Percentiles rank a stretch among this genome's conserved stretches.
phyloP scores from a whole-genome alignment of 2,888 invertebrate genomes.

The Gibbula magus region DNA sequence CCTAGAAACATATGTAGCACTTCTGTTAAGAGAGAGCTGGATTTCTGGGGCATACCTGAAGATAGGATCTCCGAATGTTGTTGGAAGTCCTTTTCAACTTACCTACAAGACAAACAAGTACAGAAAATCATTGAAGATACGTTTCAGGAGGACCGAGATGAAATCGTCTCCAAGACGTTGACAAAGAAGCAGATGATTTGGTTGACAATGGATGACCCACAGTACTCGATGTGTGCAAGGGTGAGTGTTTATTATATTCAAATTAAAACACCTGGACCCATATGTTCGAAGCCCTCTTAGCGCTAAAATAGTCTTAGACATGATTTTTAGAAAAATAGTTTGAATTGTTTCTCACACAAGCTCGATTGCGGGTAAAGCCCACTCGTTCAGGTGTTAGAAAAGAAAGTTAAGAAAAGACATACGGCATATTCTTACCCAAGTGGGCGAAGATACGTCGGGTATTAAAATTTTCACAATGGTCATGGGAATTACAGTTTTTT shows the following conservation, averaged over 20 bases:
- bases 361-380: too few species aligned
- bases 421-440: too few species aligned
- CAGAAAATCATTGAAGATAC: constrained; percentile 36
- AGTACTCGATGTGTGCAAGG: constrained; percentile 44
- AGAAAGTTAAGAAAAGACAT: too few species aligned
- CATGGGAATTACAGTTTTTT: too few species aligned
- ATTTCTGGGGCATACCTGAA: constrained; percentile 59
- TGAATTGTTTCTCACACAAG: too few species aligned
- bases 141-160: constrained; percentile 24
- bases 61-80: constrained; percentile 59
- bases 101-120: constrained; percentile 43
- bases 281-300: too few species aligned
- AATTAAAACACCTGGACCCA: too few species aligned
- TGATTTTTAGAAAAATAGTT: too few species aligned
- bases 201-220: constrained; percentile 50
- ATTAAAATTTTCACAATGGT: too few species aligned
- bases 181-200: constrained; percentile 33
- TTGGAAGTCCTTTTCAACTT: constrained; percentile 42
- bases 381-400: too few species aligned
- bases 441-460: too few species aligned
- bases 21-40: constrained; percentile 54
- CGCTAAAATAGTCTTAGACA: too few species aligned
- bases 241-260: constrained; percentile 30
- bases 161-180: not conserved
- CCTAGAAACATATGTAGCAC: constrained; percentile 60